Evolutionary conservation across 2,797 vertebrate species (phyloP), one percentile per base, ranked within the genome.

Genomic region (Podargus strigoides): DNA sequence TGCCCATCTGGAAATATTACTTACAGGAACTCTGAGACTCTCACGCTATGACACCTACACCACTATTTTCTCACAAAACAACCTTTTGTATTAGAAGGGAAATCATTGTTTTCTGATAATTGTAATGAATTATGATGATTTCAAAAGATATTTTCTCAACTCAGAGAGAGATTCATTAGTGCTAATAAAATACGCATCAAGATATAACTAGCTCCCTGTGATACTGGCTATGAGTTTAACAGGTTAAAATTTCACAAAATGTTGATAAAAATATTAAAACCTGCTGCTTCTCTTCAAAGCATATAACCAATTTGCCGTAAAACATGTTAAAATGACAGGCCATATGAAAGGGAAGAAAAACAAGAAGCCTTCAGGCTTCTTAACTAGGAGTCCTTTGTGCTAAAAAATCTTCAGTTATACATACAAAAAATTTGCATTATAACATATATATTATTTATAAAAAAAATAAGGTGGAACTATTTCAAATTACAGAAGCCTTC

Each of bases 391-490:
- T 64, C 15, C 28, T 80, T 87, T 87, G 58, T 78, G 49, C 49
- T 85, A 89, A 93, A 91, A 73, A 41, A 37, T 12, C 27, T 92
- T 75, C 39, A 81, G 28, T 13, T 44, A 78, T 21, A 37, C 13
- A 39, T 55, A 58, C 5, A 46, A 47, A 78, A 42, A 66, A 80
- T 93, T 70, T 60, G 87, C 85, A 88, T 85, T 82, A 87, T 87
- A 94, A 78, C 46, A 96, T 68, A 93, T 50, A 59, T 39, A 64
- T 58, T 94, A 70, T 95, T 91, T 95, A 49, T 87, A 85, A 94
- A 97, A 94, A 94, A 96, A 20, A 69, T 42, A 95, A 96, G 88
- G 64, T 93, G n/a, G 50, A 93, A 85, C 67, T 87, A 96, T 58
- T 90, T 84, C 8, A 4, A 95, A 91, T 92, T 92, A 81, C 78